Base-by-base conservation (phyloP, 2,113 vertebrate species). In the Cnemophilus loriae region DNA sequence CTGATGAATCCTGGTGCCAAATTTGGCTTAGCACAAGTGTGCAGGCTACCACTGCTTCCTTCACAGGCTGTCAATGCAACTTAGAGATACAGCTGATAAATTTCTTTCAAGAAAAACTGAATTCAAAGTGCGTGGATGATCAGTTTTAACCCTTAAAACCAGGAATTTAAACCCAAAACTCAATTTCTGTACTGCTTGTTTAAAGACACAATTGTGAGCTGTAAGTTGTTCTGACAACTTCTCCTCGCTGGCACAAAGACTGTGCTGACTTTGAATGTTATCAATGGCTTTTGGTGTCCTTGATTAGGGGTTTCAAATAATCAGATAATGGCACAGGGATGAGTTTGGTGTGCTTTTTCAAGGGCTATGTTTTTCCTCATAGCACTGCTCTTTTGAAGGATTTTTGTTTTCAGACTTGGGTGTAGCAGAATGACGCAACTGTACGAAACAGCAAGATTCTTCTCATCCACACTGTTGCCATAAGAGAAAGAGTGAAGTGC, bases 41-140 rank as follows among this genome's bases (percentile, higher is more conserved):
- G 32, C 16, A 53, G n/a, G 33, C 7, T 30, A 24, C 6, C 2
- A 2, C 30, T 61, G n/a, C 37, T 47, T 60, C 76, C 41, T 28
- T 18, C 32, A 53, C 3, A 44, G 65, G 21, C 7, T 55, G 30
- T 10, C 61, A 47, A 1, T 13, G 18, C 7, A 84, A 32, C 8
- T 50, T 30, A 11, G 0, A 74, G 15, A 10, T 17, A 39, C 0
- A 63, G 5, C 8, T 2, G 8, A 68, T 23, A 20, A 8, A 7
- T 30, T 35, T 44, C 46, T 68, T 64, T 28, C 15, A 47, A 27
- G 16, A 16, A 23, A 63, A 77, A 50, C 6, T 13, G 16, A 69
- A 57, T 53, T 64, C 46, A 17, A 70, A 57, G 24, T 16, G 7
- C 22, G 56, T 1, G 24, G 3, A 65, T 22, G 7, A 52, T 39